Conservation (phyloP, 92 coral and sea anemone genomes). For the Paragorgia papillata region DNA sequence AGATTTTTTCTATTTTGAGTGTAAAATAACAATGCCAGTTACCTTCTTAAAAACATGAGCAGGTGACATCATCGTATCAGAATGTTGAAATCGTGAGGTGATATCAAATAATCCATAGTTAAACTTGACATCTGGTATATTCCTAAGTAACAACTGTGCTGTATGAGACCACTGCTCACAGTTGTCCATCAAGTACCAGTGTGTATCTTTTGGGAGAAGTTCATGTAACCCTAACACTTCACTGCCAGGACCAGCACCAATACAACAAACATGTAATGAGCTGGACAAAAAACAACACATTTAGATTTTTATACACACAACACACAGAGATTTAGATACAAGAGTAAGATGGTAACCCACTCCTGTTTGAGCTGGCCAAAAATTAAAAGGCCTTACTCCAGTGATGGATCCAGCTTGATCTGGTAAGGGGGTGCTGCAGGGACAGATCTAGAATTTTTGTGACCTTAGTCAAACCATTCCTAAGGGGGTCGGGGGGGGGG, state of each 20-base stretch:
- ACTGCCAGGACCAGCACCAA: constrained; percentile 99
- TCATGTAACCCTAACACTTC: constrained; percentile 90
- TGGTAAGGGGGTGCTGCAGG: too few species aligned
- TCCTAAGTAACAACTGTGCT: constrained; percentile 77
- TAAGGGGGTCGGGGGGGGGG: too few species aligned
- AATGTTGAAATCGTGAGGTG: constrained; percentile 51
- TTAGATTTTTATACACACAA: too few species aligned
- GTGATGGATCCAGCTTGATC: too few species aligned
- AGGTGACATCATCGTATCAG: constrained; percentile 57
- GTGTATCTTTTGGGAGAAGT: constrained; percentile 77
- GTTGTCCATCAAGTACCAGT: constrained; percentile 89
- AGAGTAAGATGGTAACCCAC: too few species aligned
- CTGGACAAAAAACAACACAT: constrained; percentile 38
- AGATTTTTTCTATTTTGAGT: too few species aligned
- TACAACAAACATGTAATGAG: constrained; percentile 79
- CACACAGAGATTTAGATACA: too few species aligned
- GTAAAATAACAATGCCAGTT: too few species aligned
- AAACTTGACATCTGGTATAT: constrained; percentile 68
- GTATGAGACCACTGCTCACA: constrained; percentile 94
- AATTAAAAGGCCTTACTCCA: too few species aligned
- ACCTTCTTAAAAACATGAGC: constrained; percentile 75
- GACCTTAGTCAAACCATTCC: too few species aligned
- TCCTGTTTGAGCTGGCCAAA: too few species aligned
- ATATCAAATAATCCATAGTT: constrained; percentile 82
- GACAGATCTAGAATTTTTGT: too few species aligned